Conservation (phyloP, 1,140 invertebrate species). For the Drosophila setifemur region DNA sequence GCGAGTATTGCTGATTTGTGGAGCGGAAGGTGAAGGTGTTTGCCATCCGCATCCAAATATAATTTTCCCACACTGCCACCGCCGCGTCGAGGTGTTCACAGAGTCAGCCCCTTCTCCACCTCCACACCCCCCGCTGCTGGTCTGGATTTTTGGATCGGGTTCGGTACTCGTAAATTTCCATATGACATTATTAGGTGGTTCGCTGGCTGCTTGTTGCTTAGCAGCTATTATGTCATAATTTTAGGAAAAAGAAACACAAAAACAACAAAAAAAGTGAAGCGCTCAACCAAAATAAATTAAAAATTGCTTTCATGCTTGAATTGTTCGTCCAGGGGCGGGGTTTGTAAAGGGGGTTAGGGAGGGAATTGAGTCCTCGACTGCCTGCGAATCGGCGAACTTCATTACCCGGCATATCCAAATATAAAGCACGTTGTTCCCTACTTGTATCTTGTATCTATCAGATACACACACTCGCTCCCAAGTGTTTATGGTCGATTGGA, state of each 20-base stretch:
- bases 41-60: constrained; percentile 68
- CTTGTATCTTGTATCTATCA: constrained; percentile 48
- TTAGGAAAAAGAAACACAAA: too few relatives aligned
- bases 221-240: constrained; percentile 79
- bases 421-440: constrained; percentile 55
- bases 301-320: constrained; percentile 81
- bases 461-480: constrained; percentile 29
- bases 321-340: constrained; percentile 18
- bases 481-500: constrained; percentile 81
- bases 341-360: not conserved
- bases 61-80: constrained; percentile 45
- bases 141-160: constrained; percentile 18
- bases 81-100: constrained; percentile 31
- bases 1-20: constrained; percentile 63
- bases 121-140: not conserved
- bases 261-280: constrained; percentile 71
- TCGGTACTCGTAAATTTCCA: constrained; percentile 64
- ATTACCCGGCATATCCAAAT: constrained; percentile 66
- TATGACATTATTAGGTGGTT: constrained; percentile 79
- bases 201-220: constrained; percentile 33
- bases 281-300: constrained; percentile 81
- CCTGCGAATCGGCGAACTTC: constrained; percentile 48
- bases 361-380: constrained; percentile 36
- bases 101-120: constrained; percentile 3
- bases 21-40: constrained; percentile 80